Base-by-base conservation (phyloP, 2,113 vertebrate species). In the Dasyurus viverrinus region DNA sequence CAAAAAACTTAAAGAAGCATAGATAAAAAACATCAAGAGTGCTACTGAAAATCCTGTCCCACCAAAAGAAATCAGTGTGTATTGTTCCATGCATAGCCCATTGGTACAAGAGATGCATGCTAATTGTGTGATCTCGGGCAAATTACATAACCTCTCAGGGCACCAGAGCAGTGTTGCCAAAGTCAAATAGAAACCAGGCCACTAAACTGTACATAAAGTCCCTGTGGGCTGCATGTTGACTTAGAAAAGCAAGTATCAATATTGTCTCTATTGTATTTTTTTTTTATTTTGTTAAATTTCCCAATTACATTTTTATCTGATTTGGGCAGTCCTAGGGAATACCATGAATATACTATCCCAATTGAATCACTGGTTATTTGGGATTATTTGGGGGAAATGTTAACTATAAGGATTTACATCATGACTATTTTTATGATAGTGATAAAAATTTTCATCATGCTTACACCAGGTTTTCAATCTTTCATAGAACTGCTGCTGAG, bases 401-500 rank as follows among this genome's bases (percentile, higher is more conserved):
- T 84, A 42, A 84, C 42, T 84, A 23, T 42, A 84, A 42, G 68
- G 1, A 84, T 84, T 84, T 84, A 23, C 8, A 84, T 23, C n/a
- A 42, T n/a, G 54, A 93, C 11, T 89, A 90, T 90, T 84, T 96
- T 94, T 42, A 84, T 84, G 42, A 36, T 94, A 90, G 46, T 95
- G 90, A 53, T 91, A 94, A 96, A 96, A 94, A 95, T 54, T 93
- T 94, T 16, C 46, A 50, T 50, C 1, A 1, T 55, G 8, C 47
- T 93, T 14, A 55, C 91, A 60, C n/a, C 11, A 68, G 27, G 92
- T 90, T 94, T 76, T 76, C 68, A 95, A 89, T 68, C 54, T 89
- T 19, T 91, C 46, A 30, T 19, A 47, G 90, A 92, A 93, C 94
- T 95, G 84, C 30, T 89, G 30, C 53, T 54, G 30, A 42, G 47